Evolutionary conservation across 2,113 vertebrate species (phyloP), one percentile per base, ranked within the genome.

Genomic region (Sprattus sprattus): DNA sequence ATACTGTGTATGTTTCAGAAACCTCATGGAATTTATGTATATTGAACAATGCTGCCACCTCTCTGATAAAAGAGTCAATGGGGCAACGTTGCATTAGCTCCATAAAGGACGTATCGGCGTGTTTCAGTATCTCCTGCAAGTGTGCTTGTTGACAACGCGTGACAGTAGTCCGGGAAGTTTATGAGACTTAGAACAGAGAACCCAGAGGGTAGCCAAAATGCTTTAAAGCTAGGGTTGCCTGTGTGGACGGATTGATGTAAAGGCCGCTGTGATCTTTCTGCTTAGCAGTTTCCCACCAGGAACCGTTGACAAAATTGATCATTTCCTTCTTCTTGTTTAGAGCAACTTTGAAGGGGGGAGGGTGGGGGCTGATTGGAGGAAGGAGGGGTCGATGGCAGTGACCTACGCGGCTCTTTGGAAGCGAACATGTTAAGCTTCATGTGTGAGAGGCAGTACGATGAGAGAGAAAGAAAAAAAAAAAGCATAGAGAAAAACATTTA

Each of bases 1-100:
- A 82, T 22, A 84, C 9, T 22, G 71, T 78, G 4, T 39, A 78
- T 78, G 32, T 78, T 78, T 15, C 16, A 78, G 71, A 78, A 78
- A 16, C 71, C 18, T 8, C 4, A 89, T 88, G 89, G 91, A 88
- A 46, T 13, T 78, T 91, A 84, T 89, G 94, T 95, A 93, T 39
- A 39, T 39, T 39, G 39, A 39, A 39, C 97, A 97, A 99, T 93
- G 97, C 95, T 97, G 97, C 98, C 98, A 96, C 95, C 98, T 98
- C 93, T 94, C 96, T 97, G 97, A 96, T 87, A 87, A 91, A 90
- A 75, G 7, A 57, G 88, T 84, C 91, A 95, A 88, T 94, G 92
- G 90, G 28, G 22, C 28, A 32, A 71, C 25, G 28, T 25, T 32
- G 60, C 20, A 78, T 78, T 15, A 0, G 15, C 28, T 78, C 16